These are phyloP conservation scores for Nycticorax nycticorax DNA, from an alignment of 2,113 vertebrate species.

Conservation along the genomic window DNA sequence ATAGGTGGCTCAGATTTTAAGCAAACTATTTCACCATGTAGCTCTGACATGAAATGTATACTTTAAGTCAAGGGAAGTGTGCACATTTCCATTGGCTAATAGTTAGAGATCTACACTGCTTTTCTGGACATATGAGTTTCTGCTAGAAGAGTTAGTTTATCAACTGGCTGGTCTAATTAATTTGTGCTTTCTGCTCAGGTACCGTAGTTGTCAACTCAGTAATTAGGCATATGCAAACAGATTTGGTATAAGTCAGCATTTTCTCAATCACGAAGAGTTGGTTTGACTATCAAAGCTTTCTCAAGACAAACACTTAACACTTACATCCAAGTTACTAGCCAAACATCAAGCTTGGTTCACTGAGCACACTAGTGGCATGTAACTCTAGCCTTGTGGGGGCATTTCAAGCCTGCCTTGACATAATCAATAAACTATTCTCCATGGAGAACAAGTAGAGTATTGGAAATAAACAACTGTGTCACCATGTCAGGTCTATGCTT, in stretches of 20 bases:
- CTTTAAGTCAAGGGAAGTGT: background rate
- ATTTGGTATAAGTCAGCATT: background rate
- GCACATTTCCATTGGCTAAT: background rate
- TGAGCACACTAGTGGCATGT: background rate
- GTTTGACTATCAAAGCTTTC: background rate
- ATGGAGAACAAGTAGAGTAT: background rate
- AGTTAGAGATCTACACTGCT: background rate
- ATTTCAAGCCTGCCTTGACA: background rate
- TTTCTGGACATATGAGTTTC: background rate
- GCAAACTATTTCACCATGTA: background rate
- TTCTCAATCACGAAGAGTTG: background rate
- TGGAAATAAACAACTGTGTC: background rate
- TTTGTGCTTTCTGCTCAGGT: background rate
- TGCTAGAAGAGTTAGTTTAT: background rate
- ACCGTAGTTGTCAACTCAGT: background rate
- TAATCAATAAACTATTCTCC: slow-evolving; percentile 18
- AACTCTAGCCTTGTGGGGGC: background rate
- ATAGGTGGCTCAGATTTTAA: background rate
- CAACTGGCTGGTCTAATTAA: background rate
- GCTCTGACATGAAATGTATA: background rate
- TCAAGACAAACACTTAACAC: background rate
- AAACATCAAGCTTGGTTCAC: background rate
- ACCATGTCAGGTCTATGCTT: background rate
- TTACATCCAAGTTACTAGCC: background rate
- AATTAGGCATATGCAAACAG: background rate